Percentiles rank a stretch among this genome's conserved stretches.
Conservation (phyloP, 2,797 vertebrate species). For the Falco naumanni region DNA sequence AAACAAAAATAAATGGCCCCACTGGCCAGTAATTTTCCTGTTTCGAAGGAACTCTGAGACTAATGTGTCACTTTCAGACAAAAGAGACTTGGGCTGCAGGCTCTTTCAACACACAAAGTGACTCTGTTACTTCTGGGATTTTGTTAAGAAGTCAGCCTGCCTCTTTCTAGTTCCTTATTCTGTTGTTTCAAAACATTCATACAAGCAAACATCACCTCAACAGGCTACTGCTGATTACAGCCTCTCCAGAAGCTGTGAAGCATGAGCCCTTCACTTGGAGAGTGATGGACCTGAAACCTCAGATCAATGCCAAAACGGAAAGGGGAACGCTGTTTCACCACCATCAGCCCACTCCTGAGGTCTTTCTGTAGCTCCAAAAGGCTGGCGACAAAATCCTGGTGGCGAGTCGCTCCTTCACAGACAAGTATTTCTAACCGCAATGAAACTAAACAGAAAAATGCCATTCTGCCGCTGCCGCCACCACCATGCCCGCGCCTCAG, state of each 20-base stretch:
- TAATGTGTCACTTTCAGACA: not conserved
- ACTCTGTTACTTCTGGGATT: not conserved
- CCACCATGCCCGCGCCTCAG: not conserved
- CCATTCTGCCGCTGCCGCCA: not conserved
- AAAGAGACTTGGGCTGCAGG: not conserved
- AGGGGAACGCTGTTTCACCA: not conserved
- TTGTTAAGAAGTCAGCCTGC: not conserved
- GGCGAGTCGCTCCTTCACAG: not conserved
- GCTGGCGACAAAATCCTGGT: not conserved
- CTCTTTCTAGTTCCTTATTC: not conserved
- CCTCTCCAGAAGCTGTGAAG: not conserved
- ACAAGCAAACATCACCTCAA: constrained; percentile 18
- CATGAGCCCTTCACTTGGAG: not conserved
- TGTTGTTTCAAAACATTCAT: not conserved
- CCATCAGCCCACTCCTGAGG: not conserved
- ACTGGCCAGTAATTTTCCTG: constrained; percentile 9
- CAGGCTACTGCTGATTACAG: not conserved
- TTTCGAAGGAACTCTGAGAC: not conserved
- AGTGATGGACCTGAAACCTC: not conserved
- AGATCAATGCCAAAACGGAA: not conserved
- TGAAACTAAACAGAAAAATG: not conserved
- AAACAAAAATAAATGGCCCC: constrained; percentile 28
- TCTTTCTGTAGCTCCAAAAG: not conserved
- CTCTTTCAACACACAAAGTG: not conserved
- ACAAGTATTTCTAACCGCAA: not conserved